phyloP scores from a whole-genome alignment of 2,797 vertebrate genomes.

The Diplodus sargus region DNA sequence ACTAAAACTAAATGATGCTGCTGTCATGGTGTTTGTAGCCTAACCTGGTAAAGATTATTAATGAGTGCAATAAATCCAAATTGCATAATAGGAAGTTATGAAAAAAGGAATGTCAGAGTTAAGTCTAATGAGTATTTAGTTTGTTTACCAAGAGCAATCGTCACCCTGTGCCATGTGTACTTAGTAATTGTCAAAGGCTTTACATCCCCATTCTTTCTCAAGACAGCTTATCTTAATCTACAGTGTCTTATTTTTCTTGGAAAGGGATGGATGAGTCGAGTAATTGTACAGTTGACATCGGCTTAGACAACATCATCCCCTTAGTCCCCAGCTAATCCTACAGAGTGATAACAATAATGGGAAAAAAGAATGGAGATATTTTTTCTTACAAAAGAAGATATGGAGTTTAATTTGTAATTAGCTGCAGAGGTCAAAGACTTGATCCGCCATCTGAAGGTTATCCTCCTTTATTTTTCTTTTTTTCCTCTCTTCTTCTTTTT shows the following conservation, averaged over 20 bases:
- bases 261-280: conserved; percentile 75
- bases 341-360: conserved; percentile 82
- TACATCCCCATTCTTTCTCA: conserved; percentile 70
- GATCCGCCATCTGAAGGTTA: conserved; percentile 73
- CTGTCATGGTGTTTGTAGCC: conserved; percentile 88
- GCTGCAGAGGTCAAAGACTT: conserved; percentile 76
- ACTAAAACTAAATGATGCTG: conserved; percentile 90
- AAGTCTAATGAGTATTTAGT: conserved; percentile 80
- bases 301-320: conserved; percentile 83
- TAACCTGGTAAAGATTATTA: conserved; percentile 96
- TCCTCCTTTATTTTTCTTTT: conserved; percentile 51
- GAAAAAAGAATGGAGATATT: conserved; percentile 69
- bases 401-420: conserved; percentile 82
- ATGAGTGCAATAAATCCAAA: conserved; percentile 96
- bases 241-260: conserved; percentile 77
- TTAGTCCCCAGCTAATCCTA: conserved; percentile 82
- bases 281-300: conserved; percentile 84
- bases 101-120: conserved; percentile 75
- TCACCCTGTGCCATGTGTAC: conserved; percentile 66
- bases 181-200: conserved; percentile 86
- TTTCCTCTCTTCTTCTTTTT: conserved; percentile 25
- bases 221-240: conserved; percentile 73
- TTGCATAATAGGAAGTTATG: conserved; percentile 85
- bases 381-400: conserved; percentile 74
- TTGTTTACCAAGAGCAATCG: conserved; percentile 82